phyloP scores from a whole-genome alignment of 2,888 invertebrate genomes.

The Rhagophthalmus giganteus region DNA sequence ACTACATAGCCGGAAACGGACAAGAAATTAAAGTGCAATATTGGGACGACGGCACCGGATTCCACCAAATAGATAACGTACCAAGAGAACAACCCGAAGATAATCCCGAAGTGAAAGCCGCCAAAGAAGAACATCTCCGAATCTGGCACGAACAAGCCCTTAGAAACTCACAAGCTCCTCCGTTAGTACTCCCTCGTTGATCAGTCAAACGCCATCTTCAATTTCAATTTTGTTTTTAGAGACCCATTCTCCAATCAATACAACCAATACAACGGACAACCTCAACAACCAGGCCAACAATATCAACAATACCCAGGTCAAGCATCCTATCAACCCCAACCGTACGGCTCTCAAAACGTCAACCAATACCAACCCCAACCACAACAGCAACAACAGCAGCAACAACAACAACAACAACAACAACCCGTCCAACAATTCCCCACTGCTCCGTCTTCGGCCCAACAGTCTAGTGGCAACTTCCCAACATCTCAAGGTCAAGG shows the following conservation, averaged over 20 bases:
- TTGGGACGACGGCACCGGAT: constrained; percentile 75
- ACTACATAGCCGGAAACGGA: constrained; percentile 65
- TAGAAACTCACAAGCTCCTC: constrained; percentile 49
- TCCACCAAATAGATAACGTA: constrained; percentile 76
- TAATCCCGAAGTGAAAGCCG: constrained; percentile 70
- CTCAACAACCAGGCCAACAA: constrained; percentile 30
- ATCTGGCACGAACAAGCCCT: constrained; percentile 70
- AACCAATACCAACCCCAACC: constrained; percentile 10
- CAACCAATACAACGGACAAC: constrained; percentile 5
- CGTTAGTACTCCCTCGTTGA: constrained; percentile 43
- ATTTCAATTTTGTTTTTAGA: no score
- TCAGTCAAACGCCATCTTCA: no score
- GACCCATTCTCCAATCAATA: constrained; percentile 28
- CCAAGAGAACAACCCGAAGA: constrained; percentile 68
- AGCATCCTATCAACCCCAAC: constrained; percentile 15
- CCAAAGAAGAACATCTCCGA: constrained; percentile 68
- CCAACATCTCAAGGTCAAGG: constrained; percentile 1
- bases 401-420: constrained; percentile 2
- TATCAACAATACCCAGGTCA: constrained; percentile 27
- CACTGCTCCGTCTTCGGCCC: no score
- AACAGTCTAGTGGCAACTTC: no score
- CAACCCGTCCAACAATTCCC: no score
- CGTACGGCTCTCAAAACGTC: constrained; percentile 10
- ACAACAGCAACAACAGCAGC: neutral
- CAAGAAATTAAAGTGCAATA: constrained; percentile 68